Evolutionary conservation across 2,797 vertebrate species (phyloP).

Genomic region (Danio jaintianensis): DNA sequence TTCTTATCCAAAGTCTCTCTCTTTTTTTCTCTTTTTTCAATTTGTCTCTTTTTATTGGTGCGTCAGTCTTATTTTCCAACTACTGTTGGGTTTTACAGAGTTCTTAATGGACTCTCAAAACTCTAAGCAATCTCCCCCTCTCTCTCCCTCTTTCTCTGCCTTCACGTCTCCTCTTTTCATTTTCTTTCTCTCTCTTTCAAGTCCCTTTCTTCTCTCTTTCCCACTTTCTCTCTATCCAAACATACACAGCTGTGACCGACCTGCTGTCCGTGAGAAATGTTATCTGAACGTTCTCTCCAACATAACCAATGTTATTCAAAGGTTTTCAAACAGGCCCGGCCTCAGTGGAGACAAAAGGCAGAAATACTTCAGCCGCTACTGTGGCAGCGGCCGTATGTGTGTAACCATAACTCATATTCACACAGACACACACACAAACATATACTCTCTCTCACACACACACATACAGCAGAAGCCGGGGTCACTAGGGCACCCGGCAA

Average conservation of each 20-base stretch:
- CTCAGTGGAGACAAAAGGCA: constrained; percentile 59
- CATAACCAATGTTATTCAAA: constrained; percentile 53
- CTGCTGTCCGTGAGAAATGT: constrained; percentile 51
- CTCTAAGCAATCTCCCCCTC: constrained; percentile 15
- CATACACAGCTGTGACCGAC: constrained; percentile 53
- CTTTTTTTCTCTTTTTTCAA: background rate
- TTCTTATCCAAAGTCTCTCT: background rate
- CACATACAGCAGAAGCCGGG: constrained; percentile 49
- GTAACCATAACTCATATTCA: constrained; percentile 62
- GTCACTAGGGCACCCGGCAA: constrained; percentile 52
- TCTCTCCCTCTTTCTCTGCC: background rate
- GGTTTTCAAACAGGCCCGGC: constrained; percentile 55
- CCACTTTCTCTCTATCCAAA: constrained; percentile 52
- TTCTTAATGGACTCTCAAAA: constrained; percentile 59
- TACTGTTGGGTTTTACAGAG: constrained; percentile 40
- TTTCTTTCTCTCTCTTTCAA: constrained; percentile 70
- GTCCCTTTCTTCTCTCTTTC: constrained; percentile 7
- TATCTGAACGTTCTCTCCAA: constrained; percentile 47
- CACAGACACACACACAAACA: constrained; percentile 50
- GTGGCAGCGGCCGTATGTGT: constrained; percentile 57
- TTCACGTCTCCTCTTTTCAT: constrained; percentile 20
- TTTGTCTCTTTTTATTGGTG: background rate
- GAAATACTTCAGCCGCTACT: constrained; percentile 64
- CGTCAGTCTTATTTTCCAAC: constrained; percentile 22
- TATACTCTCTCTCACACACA: background rate